These are phyloP conservation scores for Meteorus sp. DNA, from an alignment of 1,140 invertebrate species.

Conservation along the genomic window DNA sequence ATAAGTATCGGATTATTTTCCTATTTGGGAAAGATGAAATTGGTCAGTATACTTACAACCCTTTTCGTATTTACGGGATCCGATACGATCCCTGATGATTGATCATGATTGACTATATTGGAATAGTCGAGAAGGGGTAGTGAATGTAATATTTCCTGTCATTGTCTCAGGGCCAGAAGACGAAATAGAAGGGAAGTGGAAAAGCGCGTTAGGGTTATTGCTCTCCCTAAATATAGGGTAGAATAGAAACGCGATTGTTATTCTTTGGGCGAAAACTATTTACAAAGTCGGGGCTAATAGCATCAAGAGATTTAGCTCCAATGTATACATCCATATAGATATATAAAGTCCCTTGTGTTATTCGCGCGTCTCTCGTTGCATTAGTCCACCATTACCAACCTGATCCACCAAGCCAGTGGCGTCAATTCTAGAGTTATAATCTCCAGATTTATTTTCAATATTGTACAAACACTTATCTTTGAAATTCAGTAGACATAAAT, in stretches of 20 bases:
- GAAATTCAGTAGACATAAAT: too few relatives aligned
- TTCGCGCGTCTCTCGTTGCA: constrained; percentile 27
- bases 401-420: constrained; percentile 39
- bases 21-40: not conserved
- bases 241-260: constrained; percentile 42
- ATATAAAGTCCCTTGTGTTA: constrained; percentile 34
- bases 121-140: constrained; percentile 24
- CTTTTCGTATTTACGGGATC: constrained; percentile 35
- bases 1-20: constrained; percentile 40
- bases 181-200: constrained; percentile 10
- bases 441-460: not conserved
- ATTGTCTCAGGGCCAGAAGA: not conserved
- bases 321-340: too few relatives aligned
- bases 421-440: constrained; percentile 13
- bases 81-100: constrained; percentile 44
- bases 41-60: constrained; percentile 32
- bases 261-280: constrained; percentile 54
- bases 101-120: constrained; percentile 45
- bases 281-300: constrained; percentile 55
- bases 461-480: not conserved
- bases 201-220: constrained; percentile 30
- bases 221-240: constrained; percentile 16
- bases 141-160: too few relatives aligned
- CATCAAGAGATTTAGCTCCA: constrained; percentile 53
- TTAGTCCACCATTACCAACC: constrained; percentile 36